A percentile compares a stretch with the other conserved stretches of the same genome.
Conservation (phyloP, 2,888 invertebrate species). For the Andrena camellia region DNA sequence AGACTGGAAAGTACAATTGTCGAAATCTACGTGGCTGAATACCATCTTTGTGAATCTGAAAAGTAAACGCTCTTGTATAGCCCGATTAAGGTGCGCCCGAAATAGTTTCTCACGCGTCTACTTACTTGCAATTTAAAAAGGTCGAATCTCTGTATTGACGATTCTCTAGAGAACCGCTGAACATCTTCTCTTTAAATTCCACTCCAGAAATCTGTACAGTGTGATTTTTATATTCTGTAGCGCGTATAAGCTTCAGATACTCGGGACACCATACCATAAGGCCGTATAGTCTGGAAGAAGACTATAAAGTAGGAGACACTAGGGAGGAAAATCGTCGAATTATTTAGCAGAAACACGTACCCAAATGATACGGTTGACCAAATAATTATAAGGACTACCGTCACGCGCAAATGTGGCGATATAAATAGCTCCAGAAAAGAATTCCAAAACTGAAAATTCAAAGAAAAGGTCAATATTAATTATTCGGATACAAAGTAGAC, state of each 20-base stretch:
- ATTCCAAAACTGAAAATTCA: conserved; percentile 88
- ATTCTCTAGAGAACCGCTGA: conserved; percentile 89
- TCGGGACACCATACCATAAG: conserved; percentile 87
- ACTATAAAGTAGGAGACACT: background rate
- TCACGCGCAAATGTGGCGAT: conserved; percentile 88
- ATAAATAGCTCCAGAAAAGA: conserved; percentile 90
- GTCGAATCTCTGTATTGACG: conserved; percentile 87
- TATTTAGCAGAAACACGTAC: conserved; percentile 77
- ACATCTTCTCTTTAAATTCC: conserved; percentile 85
- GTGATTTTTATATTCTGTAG: conserved; percentile 83
- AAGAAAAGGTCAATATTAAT: conserved; percentile 28
- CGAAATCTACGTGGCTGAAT: conserved; percentile 90
- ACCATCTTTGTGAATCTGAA: conserved; percentile 88
- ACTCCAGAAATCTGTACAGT: conserved; percentile 79
- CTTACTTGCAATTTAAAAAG: conserved; percentile 88
- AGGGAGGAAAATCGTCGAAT: background rate
- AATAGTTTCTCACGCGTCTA: background rate
- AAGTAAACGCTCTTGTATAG: conserved; percentile 41
- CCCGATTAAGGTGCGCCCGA: background rate
- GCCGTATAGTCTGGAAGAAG: conserved; percentile 86
- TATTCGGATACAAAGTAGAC: background rate
- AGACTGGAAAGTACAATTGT: conserved; percentile 90
- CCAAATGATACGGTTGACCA: conserved; percentile 87
- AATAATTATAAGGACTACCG: conserved; percentile 87
- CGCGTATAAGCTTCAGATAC: conserved; percentile 84